phyloP scores from a whole-genome alignment of 2,797 vertebrate genomes.

The Helarctos malayanus region DNA sequence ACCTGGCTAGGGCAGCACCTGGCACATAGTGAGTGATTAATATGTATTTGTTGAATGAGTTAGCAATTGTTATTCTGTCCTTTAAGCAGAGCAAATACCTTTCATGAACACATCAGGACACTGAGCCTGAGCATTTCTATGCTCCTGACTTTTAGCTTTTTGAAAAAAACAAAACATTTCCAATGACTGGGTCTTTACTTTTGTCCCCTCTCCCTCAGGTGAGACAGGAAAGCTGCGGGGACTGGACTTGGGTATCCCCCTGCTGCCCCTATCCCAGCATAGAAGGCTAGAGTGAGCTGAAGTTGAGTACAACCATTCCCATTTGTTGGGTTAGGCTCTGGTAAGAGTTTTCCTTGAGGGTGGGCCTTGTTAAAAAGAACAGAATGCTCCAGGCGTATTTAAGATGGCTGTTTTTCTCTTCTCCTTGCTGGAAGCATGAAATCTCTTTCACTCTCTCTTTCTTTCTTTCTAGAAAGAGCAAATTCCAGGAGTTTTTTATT shows the following conservation, averaged over 20 bases:
- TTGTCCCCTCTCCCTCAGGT: not conserved
- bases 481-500: not conserved
- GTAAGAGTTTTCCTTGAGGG: not conserved
- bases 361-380: not conserved
- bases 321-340: not conserved
- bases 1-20: not conserved
- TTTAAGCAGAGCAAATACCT: not conserved
- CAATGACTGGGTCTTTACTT: not conserved
- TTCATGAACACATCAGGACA: not conserved
- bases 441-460: not conserved
- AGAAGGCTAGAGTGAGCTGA: not conserved
- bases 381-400: not conserved
- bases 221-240: not conserved
- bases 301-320: not conserved
- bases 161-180: not conserved
- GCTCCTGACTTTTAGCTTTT: not conserved
- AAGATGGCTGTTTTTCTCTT: not conserved
- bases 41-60: not conserved
- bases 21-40: not conserved
- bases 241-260: not conserved
- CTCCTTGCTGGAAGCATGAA: not conserved
- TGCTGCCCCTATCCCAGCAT: rapidly evolving
- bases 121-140: not conserved
- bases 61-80: not conserved
- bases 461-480: not conserved